phyloP scores from a whole-genome alignment of 1,140 invertebrate species.

The Bombyx mori region ASM3026992v2 NC_085111.1:6344001-6344500 shows the following conservation, averaged over 20 bases:
- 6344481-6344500: too few relatives aligned
- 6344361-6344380: slow-evolving; percentile 3
- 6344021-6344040: too few relatives aligned
- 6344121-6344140: too few relatives aligned
- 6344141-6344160: too few relatives aligned
- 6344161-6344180: too few relatives aligned
- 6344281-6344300: slow-evolving; percentile 88
- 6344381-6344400: neutral
- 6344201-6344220: slow-evolving; percentile 40
- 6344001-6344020: too few relatives aligned
- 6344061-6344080: too few relatives aligned
- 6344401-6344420: neutral
- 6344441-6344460: too few relatives aligned
- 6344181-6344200: slow-evolving; percentile 7
- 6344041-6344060: too few relatives aligned
- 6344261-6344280: slow-evolving; percentile 85
- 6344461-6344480: too few relatives aligned
- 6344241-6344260: slow-evolving; percentile 69
- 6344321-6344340: slow-evolving; percentile 79
- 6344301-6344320: slow-evolving; percentile 83
- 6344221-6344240: slow-evolving; percentile 47
- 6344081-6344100: too few relatives aligned
- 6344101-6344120: too few relatives aligned
- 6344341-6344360: slow-evolving; percentile 71
- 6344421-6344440: neutral